Conservation (phyloP, 2,797 vertebrate species). For the Urosaurus nigricauda region DNA sequence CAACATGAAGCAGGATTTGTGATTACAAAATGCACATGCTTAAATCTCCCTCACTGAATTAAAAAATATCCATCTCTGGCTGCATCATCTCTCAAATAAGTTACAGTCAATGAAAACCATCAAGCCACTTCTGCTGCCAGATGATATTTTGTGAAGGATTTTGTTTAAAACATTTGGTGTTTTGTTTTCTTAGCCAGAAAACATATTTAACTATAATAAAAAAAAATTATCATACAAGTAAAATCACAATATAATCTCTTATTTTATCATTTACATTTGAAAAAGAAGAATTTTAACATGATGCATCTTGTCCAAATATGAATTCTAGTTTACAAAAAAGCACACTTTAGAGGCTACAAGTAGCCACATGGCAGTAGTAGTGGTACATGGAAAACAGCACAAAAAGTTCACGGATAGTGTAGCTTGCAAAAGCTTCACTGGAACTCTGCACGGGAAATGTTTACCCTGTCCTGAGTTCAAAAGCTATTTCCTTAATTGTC, state of each 20-base stretch:
- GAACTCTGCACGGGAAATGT: constrained; percentile 5
- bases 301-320: constrained; percentile 57
- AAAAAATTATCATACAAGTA: constrained; percentile 54
- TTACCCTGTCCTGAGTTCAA: neutral
- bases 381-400: constrained; percentile 37
- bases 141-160: constrained; percentile 52
- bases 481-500: constrained; percentile 55
- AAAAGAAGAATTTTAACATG: constrained; percentile 65
- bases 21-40: neutral
- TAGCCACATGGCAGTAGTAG: constrained; percentile 44
- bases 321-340: constrained; percentile 58
- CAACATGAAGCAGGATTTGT: neutral
- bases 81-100: constrained; percentile 36
- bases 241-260: constrained; percentile 64
- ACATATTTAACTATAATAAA: constrained; percentile 58
- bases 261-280: constrained; percentile 55
- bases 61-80: neutral
- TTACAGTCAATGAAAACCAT: constrained; percentile 29
- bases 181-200: constrained; percentile 67
- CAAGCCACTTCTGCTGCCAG: constrained; percentile 41
- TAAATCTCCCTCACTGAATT: neutral
- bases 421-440: neutral
- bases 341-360: constrained; percentile 25
- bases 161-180: constrained; percentile 46
- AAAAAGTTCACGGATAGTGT: neutral